A percentile compares a stretch with the other conserved stretches of the same genome.
Evolutionary conservation across 2,888 invertebrate species (phyloP).

Genomic region (Agrotis puta): DNA sequence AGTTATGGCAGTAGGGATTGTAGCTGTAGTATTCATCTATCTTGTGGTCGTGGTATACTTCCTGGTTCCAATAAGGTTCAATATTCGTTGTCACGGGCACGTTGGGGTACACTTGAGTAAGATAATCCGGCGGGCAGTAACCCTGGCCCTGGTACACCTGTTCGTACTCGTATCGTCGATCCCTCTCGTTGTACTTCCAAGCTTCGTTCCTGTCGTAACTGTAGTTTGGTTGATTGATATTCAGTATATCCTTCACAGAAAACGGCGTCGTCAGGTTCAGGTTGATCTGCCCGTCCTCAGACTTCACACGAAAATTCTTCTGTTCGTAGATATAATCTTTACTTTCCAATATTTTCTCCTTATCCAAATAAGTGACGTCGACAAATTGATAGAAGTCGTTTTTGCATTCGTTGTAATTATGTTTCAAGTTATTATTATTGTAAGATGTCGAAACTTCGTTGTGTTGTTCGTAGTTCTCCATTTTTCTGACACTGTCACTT

Average conservation of each 20-base stretch:
- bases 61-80: conserved; percentile 83
- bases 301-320: conserved; percentile 76
- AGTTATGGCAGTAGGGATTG: conserved; percentile 82
- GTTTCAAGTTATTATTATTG: conserved; percentile 80
- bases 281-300: conserved; percentile 73
- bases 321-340: conserved; percentile 70
- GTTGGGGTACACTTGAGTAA: conserved; percentile 79
- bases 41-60: conserved; percentile 81
- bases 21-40: conserved; percentile 84
- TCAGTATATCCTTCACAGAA: conserved; percentile 86
- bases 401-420: conserved; percentile 81
- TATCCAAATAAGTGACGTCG: conserved; percentile 71
- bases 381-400: conserved; percentile 75
- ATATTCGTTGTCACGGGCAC: conserved; percentile 79
- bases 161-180: conserved; percentile 79
- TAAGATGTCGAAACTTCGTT: conserved; percentile 84
- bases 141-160: conserved; percentile 75
- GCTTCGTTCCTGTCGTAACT: conserved; percentile 81
- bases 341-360: conserved; percentile 69
- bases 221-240: conserved; percentile 79
- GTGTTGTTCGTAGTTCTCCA: conserved; percentile 85
- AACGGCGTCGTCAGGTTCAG: conserved; percentile 82
- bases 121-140: conserved; percentile 81
- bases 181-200: conserved; percentile 81
- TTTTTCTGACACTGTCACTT: conserved; percentile 71